These are phyloP conservation scores for Acleris holmiana DNA, from an alignment of 2,888 invertebrate species.

Conservation along the genomic window DNA sequence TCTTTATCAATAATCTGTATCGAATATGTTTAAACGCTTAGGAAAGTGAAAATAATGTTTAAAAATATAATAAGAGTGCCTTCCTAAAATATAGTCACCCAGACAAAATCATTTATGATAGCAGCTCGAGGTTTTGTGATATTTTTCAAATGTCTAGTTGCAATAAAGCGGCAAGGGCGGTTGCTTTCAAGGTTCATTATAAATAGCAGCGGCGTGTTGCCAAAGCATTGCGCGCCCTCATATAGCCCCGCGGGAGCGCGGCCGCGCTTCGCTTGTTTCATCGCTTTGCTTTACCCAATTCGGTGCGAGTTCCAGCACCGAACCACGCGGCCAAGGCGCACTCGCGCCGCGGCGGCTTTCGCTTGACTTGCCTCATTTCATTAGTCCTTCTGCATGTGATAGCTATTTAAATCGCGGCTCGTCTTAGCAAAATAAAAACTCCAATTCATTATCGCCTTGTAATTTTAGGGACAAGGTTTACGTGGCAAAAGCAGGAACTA, in stretches of 20 bases:
- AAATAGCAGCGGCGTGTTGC: conserved; percentile 80
- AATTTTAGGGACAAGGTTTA: conserved; percentile 33
- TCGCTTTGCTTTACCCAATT: conserved; percentile 61
- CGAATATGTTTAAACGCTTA: background rate
- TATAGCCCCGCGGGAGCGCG: conserved; percentile 56
- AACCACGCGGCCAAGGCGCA: conserved; percentile 40
- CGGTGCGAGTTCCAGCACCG: conserved; percentile 50
- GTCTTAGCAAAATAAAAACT: conserved; percentile 11
- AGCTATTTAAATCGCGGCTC: conserved; percentile 4
- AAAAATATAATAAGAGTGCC: conserved; percentile 17
- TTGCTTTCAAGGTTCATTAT: conserved; percentile 81
- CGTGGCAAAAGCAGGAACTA: conserved; percentile 24
- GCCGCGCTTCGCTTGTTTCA: conserved; percentile 53
- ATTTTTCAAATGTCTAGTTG: conserved; percentile 52
- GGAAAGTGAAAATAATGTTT: conserved; percentile 4
- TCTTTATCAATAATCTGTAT: no score
- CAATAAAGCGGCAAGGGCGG: conserved; percentile 77
- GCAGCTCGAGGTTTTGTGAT: conserved; percentile 48
- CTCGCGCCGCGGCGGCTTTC: conserved; percentile 4
- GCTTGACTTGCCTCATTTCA: conserved; percentile 9
- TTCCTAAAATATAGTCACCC: conserved; percentile 47
- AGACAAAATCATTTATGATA: conserved; percentile 44
- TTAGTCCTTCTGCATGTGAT: background rate
- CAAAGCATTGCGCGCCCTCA: conserved; percentile 77
- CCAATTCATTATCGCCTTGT: conserved; percentile 22